Percentiles rank a stretch among this genome's conserved stretches.
Evolutionary conservation across 2,113 vertebrate species (phyloP).

Genomic region (Cepphus grylle): DNA sequence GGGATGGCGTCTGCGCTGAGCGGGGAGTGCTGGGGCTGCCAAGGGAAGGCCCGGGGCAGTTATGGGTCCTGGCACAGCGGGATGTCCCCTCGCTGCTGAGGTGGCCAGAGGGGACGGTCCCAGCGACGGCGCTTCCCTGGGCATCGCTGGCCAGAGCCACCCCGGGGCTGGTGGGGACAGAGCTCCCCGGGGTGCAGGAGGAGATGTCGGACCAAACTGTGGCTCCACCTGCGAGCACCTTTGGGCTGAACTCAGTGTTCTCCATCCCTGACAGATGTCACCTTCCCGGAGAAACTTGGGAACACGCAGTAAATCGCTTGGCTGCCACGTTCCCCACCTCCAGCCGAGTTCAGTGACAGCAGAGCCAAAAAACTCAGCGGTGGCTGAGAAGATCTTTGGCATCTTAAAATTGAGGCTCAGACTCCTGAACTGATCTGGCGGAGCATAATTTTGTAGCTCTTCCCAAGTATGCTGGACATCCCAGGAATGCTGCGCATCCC

Average conservation of each 20-base stretch:
- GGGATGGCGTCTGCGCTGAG: fast-evolving
- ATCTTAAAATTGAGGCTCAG: background rate
- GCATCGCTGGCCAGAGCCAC: fast-evolving
- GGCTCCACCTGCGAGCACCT: background rate
- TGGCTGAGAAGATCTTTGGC: background rate
- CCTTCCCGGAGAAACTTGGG: background rate
- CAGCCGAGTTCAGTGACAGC: background rate
- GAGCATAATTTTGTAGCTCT: background rate
- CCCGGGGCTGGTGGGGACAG: background rate
- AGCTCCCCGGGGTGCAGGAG: background rate
- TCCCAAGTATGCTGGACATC: background rate
- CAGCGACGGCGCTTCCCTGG: background rate
- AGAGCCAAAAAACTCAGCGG: background rate
- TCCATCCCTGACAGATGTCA: background rate
- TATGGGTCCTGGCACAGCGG: background rate
- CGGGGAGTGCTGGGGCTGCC: background rate
- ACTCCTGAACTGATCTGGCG: background rate
- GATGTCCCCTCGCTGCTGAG: background rate
- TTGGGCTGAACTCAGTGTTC: background rate
- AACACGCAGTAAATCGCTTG: fast-evolving
- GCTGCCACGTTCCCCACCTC: background rate
- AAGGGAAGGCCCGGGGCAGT: fast-evolving
- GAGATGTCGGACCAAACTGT: fast-evolving
- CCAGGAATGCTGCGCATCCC: background rate
- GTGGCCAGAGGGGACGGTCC: background rate